Evolutionary conservation across 2,113 vertebrate genomes (phyloP), one percentile per base, ranked within the genome.

Genomic region (Pluvialis apricaria): DNA sequence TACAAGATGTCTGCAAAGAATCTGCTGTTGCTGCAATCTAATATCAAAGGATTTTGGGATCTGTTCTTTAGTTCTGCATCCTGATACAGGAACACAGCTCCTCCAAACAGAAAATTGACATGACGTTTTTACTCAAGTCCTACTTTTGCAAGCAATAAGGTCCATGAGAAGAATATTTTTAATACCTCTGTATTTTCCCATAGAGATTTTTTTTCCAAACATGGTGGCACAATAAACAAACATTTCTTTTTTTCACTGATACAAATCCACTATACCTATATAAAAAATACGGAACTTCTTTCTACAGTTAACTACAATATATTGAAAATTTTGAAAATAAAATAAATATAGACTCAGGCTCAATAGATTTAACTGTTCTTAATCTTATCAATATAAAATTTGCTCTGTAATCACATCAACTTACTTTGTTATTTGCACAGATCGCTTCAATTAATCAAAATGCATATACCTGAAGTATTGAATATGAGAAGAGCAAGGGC

Each of bases 221-320:
- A 6, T 34, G 10, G 4, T 68, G 15, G 13, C 15, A 73, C 13
- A 44, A 5, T 34, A 49, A 70, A 25, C 9, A 52, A 62, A 17
- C 0, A 2, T 22, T 82, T 32, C 1, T 5, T 45, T 40, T 79
- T 64, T 20, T 8, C 49, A 55, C 7, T 64, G 1, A 1, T 31
- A 34, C 32, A 58, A 89, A 60, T 45, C 5, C 22, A 66, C 11
- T 64, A 51, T 7, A 54, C 9, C 9, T 45, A 17, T 42, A 38
- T 25, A 3, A 81, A 84, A 89, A 42, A 3, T 8, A 71, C 4
- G 7, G 4, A 28, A 9, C 15, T 44, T 65, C 15, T 72, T 84
- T 84, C 66, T 61, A 36, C 7, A 24, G 6, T 58, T 79, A 44
- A 57, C 49, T 44, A 26, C 6, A 36, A 29, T 10, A 47, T 5